Evolutionary conservation across 2,888 invertebrate species (phyloP), one percentile per base, ranked within the genome.

Genomic region (Cotesia congregata): DNA sequence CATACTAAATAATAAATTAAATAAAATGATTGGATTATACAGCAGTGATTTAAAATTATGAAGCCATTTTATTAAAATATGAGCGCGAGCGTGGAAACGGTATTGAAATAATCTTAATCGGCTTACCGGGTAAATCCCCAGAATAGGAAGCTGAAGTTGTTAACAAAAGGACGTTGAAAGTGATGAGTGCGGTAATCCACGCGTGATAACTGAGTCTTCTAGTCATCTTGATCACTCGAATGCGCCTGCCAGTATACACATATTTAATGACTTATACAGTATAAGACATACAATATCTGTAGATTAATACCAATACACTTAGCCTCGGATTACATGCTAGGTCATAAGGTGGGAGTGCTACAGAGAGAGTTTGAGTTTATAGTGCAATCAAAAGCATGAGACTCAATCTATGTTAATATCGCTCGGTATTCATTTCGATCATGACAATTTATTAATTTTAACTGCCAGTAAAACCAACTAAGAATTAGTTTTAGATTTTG

Each of bases 171-270:
- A 80, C 68, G 64, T 75, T 75, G 41, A 83, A 72, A 78, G 77
- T 70, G 76, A 80, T 78, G 75, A 77, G 30, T 73, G 76, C 78
- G 67, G 74, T 78, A 76, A 81, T 67, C 74, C 79, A 79, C 80
- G 82, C 77, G 78, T 80, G 79, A 80, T 80, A 77, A 82, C 81
- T 82, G 78, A 81, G 81, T 78, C 72, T 75, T 77, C 70, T 80
- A 74, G 80, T 81, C 80, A 83, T 83, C 82, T 80, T 82, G 82
- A 82, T 78, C 79, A 50, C 50, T 50, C 7, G 50, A 50, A 76
- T 72, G 80, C 75, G 79, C 80, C 78, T 78, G 79, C 72, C 77
- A 79, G 80, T 80, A 80, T 80, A 82, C 80, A 80, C 80, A 80
- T 79, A 78, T 82, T 74, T 67, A 72, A 74, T 72, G 79, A 81